Conservation (phyloP, 2,797 vertebrate genomes). For the Acridotheres tristis region DNA sequence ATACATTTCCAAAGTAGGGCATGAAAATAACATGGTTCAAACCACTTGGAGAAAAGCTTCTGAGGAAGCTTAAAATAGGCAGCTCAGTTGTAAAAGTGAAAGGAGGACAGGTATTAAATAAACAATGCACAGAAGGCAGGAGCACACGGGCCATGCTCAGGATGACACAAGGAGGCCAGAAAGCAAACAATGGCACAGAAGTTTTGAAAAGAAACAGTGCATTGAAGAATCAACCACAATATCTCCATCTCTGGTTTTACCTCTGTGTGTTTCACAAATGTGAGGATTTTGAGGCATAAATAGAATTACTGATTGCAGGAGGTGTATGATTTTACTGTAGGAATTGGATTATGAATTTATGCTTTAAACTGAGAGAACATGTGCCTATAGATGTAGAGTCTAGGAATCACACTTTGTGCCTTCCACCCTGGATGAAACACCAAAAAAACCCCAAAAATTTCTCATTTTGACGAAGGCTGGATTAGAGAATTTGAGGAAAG, state of each 20-base stretch:
- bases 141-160: neutral
- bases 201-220: neutral
- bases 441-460: neutral
- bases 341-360: neutral
- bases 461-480: neutral
- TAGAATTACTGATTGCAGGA: neutral
- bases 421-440: neutral
- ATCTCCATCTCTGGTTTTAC: neutral
- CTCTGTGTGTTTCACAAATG: neutral
- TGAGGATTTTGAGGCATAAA: neutral
- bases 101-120: conserved; percentile 39
- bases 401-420: neutral
- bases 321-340: neutral
- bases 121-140: conserved; percentile 20
- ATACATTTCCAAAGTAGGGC: neutral
- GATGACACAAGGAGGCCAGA: conserved; percentile 33
- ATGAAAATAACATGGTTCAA: conserved; percentile 1
- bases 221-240: neutral
- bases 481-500: neutral
- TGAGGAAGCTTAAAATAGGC: conserved; percentile 17
- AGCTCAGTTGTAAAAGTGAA: neutral
- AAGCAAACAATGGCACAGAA: neutral
- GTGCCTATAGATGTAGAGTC: neutral
- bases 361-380: neutral
- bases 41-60: neutral